Conservation (phyloP, 2,797 vertebrate species). For the Poeciliopsis infans region DNA sequence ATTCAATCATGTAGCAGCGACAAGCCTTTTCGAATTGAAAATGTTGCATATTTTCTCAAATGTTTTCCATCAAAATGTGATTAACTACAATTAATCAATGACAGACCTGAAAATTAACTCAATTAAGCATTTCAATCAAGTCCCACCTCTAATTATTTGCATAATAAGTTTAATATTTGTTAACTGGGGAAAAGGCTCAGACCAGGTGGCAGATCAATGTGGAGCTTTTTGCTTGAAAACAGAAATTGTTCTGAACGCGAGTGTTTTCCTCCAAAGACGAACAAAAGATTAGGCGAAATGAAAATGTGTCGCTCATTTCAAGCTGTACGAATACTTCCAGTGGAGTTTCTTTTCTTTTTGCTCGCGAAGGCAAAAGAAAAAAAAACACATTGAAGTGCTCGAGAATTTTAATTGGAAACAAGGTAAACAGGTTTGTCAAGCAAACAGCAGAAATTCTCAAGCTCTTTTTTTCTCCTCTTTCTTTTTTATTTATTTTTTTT, state of each 20-base stretch:
- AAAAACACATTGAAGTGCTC: conserved; percentile 6
- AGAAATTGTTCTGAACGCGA: conserved; percentile 23
- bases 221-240: conserved; percentile 34
- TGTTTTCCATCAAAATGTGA: too few species aligned
- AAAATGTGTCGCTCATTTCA: conserved; percentile 10
- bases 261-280: conserved; percentile 21
- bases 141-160: conserved; percentile 64
- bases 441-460: conserved; percentile 38
- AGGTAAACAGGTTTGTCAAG: conserved; percentile 42
- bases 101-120: too few species aligned
- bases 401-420: conserved; percentile 14
- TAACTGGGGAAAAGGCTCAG: conserved; percentile 47
- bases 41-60: too few species aligned
- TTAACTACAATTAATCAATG: too few species aligned
- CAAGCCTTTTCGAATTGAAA: too few species aligned
- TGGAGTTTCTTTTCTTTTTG: conserved; percentile 11
- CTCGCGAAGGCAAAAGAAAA: conserved; percentile 34
- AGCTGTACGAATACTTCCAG: conserved; percentile 10
- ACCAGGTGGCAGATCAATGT: conserved; percentile 67
- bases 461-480: not conserved
- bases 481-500: conserved; percentile 20
- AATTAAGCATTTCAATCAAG: too few species aligned
- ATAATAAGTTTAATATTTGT: conserved; percentile 73
- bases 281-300: conserved; percentile 21
- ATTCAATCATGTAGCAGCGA: too few species aligned